phyloP scores from a whole-genome alignment of 2,888 invertebrate genomes.

The Ischnus inquisitorius region DNA sequence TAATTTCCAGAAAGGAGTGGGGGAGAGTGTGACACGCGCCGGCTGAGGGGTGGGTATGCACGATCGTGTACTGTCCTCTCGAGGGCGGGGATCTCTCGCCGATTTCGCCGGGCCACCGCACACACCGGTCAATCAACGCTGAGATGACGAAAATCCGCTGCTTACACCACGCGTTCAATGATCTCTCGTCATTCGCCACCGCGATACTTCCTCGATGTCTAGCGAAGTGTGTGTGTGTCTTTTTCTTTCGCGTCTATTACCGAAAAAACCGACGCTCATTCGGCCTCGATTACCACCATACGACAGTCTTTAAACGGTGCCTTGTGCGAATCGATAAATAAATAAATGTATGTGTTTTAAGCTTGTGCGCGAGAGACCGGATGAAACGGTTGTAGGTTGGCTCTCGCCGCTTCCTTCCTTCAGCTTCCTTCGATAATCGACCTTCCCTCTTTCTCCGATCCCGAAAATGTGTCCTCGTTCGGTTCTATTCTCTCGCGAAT shows the following conservation, averaged over 20 bases:
- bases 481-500: not conserved
- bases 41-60: constrained; percentile 23
- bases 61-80: constrained; percentile 10
- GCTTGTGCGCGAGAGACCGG: not conserved
- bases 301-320: constrained; percentile 2
- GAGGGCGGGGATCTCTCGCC: constrained; percentile 60
- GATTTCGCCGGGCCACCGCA: constrained; percentile 5
- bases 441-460: not conserved
- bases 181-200: not conserved
- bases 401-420: not conserved
- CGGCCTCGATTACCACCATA: constrained; percentile 20
- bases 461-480: not conserved
- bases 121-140: constrained; percentile 15
- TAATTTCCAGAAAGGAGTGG: constrained; percentile 44
- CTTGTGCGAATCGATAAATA: constrained; percentile 58
- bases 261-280: not conserved
- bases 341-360: constrained; percentile 35
- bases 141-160: constrained; percentile 19
- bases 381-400: not conserved
- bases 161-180: constrained; percentile 15
- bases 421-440: not conserved
- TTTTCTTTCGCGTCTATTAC: not conserved
- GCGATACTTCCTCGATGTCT: not conserved
- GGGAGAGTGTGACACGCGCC: constrained; percentile 59
- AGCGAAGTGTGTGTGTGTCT: not conserved